Base-by-base conservation (phyloP, 1,140 invertebrate genomes). In the Calephelis nemesis region DNA sequence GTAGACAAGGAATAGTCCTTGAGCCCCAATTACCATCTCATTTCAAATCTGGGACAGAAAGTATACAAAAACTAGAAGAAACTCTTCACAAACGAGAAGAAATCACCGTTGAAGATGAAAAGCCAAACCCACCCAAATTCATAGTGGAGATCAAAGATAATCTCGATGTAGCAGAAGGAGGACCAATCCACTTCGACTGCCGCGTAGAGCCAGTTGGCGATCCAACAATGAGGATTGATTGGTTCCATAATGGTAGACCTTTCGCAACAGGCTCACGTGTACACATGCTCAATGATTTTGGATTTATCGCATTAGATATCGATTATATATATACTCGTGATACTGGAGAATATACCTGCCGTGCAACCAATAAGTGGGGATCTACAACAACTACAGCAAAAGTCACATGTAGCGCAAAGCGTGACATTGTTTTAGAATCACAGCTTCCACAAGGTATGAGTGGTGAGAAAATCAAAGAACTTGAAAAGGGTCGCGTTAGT, bases 361-460 rank as follows among this genome's bases (percentile, higher is more conserved):
- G 94, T 65, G 97, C 97, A 11, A 97, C 96, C 4, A 98, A 98
- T 80, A 96, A 96, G 80, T 98, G 96, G 94, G 97, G 97, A 39
- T 92, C 93, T 62, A 97, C 97, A 68, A 97, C 95, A 7, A 98
- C 97, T 0, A 96, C 95, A 71, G 97, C 97, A 63, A 96, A 95
- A 70, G 94, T 98, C 7, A 95, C 94, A 8, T 96, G 96, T 76
- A 97, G 95, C 92, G 94, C 96, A 60, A 98, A 98, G 89, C 95
- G 96, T 70, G 96, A 96, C 47, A 96, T 99, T 80, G 96, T 98
- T 74, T 94, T 97, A 70, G 98, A 98, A 49, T 97, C 97, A 6
- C 98, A 99, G 90, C 90, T 99, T 54, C 98, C 98, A 12, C 94
- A 97, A 74, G 97, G 98, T 60, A 98, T 98, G 95, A 97, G 96